Evolutionary conservation across 2,797 vertebrate genomes (phyloP).

Genomic region (Anguilla pacifica): DNA sequence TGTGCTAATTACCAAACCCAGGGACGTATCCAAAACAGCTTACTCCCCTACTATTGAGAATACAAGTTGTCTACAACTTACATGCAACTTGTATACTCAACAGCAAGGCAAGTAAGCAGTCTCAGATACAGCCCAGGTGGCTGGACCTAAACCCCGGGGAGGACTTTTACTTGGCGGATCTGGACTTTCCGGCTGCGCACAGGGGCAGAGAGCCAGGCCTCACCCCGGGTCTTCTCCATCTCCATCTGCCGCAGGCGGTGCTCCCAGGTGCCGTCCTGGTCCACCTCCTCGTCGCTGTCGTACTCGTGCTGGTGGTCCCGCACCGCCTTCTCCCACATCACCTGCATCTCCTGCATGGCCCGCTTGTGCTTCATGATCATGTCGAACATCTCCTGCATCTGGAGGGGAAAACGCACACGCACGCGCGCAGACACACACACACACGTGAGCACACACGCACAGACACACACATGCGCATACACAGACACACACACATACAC

Average conservation of each 20-base stretch:
- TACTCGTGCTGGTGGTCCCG: slow-evolving; percentile 95
- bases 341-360: slow-evolving; percentile 96
- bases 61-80: too few relatives aligned
- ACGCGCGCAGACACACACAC: neutral
- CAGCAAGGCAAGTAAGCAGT: too few relatives aligned
- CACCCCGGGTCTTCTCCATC: slow-evolving; percentile 97
- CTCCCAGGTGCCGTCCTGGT: slow-evolving; percentile 92
- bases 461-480: slow-evolving; percentile 14
- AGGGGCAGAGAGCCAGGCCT: neutral
- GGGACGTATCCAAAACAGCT: too few relatives aligned
- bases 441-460: neutral
- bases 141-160: too few relatives aligned
- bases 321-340: slow-evolving; percentile 92
- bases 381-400: slow-evolving; percentile 99
- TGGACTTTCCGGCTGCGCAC: neutral
- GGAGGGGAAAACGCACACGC: neutral
- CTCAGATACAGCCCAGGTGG: too few relatives aligned
- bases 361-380: slow-evolving; percentile 98
- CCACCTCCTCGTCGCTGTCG: slow-evolving; percentile 96
- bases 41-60: too few relatives aligned
- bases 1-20: too few relatives aligned
- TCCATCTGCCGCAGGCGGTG: slow-evolving; percentile 94
- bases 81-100: too few relatives aligned
- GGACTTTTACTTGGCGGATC: too few relatives aligned
- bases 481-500: slow-evolving; percentile 18